These are phyloP conservation scores for Anabas testudineus DNA, from an alignment of 2,797 vertebrate genomes.

Conservation along the genomic window DNA sequence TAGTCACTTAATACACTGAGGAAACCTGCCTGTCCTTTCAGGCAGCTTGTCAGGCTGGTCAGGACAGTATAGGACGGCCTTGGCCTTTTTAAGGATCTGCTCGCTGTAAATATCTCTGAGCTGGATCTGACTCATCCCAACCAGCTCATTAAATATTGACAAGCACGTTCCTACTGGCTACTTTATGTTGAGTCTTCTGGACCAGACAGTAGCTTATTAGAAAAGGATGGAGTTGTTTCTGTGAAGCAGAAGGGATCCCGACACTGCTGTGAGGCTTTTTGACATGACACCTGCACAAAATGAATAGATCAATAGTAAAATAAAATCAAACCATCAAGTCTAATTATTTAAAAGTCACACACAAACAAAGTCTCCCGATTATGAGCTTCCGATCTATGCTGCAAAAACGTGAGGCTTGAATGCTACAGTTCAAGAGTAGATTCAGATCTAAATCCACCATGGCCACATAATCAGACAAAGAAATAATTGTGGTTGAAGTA, in stretches of 20 bases:
- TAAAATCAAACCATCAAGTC: too few relatives aligned
- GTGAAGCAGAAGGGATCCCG: too few relatives aligned
- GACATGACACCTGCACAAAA: too few relatives aligned
- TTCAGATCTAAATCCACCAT: not conserved
- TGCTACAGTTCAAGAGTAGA: not conserved
- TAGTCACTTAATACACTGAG: too few relatives aligned
- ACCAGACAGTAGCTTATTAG: constrained; percentile 2
- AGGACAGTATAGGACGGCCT: constrained; percentile 59
- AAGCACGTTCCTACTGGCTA: not conserved
- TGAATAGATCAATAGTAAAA: too few relatives aligned
- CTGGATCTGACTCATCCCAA: constrained; percentile 61
- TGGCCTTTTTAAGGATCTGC: constrained; percentile 63
- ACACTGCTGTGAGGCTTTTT: not conserved
- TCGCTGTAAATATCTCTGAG: constrained; percentile 66
- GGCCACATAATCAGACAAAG: not conserved
- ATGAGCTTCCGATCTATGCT: too few relatives aligned
- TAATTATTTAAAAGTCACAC: too few relatives aligned
- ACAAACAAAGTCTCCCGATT: too few relatives aligned
- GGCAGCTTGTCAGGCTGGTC: constrained; percentile 14
- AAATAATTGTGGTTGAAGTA: not conserved
- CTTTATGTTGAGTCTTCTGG: constrained; percentile 2
- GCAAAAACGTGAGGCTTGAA: too few relatives aligned
- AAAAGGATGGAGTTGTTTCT: too few relatives aligned
- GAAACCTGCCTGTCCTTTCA: constrained; percentile 1
- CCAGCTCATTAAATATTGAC: constrained; percentile 32